Percentiles rank a stretch among this genome's conserved stretches.
Conservation (phyloP, 2,888 invertebrate species). For the Beris morrisii region DNA sequence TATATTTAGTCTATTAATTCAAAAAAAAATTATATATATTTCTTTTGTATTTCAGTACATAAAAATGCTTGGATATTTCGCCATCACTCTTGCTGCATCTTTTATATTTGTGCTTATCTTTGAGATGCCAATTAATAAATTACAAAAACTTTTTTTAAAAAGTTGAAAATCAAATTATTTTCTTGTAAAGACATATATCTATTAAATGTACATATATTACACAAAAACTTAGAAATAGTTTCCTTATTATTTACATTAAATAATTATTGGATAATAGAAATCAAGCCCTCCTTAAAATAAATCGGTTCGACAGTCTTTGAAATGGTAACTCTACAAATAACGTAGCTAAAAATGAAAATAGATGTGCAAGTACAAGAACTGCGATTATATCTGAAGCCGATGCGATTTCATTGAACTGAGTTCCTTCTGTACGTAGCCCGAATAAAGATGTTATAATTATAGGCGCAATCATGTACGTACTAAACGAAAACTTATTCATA, state of each 20-base stretch:
- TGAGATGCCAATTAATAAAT: not conserved
- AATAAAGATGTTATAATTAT: conserved; percentile 44
- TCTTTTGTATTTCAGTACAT: not conserved
- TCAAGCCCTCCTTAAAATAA: conserved; percentile 36
- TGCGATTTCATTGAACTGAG: conserved; percentile 46
- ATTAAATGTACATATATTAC: no score
- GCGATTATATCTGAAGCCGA: conserved; percentile 45
- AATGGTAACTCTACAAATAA: conserved; percentile 46
- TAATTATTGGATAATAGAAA: not conserved
- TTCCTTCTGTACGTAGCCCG: conserved; percentile 45
- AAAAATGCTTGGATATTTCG: not conserved
- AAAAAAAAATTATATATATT: no score
- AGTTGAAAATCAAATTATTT: no score
- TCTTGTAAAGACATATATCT: no score
- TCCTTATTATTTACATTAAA: no score
- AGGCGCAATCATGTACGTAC: conserved; percentile 50
- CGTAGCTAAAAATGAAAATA: conserved; percentile 42
- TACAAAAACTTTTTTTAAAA: not conserved
- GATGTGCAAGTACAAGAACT: conserved; percentile 42
- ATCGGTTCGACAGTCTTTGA: conserved; percentile 44
- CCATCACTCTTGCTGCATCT: not conserved
- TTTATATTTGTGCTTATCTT: not conserved
- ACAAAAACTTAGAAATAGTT: no score
- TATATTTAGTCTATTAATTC: no score
- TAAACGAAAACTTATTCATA: conserved; percentile 48